Evolutionary conservation across 2,797 vertebrate species (phyloP).

Genomic region (Leptoclinus maculatus): DNA sequence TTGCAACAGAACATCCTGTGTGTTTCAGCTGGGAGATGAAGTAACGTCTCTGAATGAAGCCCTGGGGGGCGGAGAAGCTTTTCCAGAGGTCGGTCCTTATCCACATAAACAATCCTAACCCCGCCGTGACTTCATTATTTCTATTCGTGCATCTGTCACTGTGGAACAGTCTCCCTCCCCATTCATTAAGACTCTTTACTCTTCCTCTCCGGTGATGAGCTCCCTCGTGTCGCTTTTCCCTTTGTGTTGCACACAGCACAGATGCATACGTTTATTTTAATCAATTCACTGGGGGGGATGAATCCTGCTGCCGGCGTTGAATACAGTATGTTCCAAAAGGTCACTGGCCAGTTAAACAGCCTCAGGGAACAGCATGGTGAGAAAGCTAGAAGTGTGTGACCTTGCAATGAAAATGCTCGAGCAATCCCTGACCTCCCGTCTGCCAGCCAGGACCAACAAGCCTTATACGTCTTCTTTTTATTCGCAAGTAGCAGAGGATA

Average conservation of each 20-base stretch:
- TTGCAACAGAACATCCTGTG: slow-evolving; percentile 40
- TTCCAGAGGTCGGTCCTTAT: slow-evolving; percentile 61
- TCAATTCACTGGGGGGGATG: slow-evolving; percentile 58
- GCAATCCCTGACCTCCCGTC: slow-evolving; percentile 1
- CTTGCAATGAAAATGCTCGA: slow-evolving; percentile 43
- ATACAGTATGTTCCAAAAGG: slow-evolving; percentile 52
- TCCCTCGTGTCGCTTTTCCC: slow-evolving; percentile 71
- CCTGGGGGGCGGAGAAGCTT: slow-evolving; percentile 59
- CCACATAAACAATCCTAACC: slow-evolving; percentile 73
- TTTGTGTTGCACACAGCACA: slow-evolving; percentile 53
- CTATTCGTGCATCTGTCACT: slow-evolving; percentile 74
- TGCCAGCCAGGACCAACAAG: neutral
- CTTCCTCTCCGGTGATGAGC: slow-evolving; percentile 70
- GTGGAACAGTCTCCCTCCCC: slow-evolving; percentile 54
- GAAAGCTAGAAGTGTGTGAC: slow-evolving; percentile 18
- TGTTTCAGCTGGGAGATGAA: slow-evolving; percentile 53
- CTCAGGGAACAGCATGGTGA: slow-evolving; percentile 31
- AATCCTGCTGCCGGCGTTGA: slow-evolving; percentile 47
- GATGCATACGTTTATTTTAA: slow-evolving; percentile 72
- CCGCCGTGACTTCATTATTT: slow-evolving; percentile 83
- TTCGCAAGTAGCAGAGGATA: neutral
- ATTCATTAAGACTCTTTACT: slow-evolving; percentile 79
- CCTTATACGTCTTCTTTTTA: neutral
- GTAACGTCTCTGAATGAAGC: slow-evolving; percentile 29
- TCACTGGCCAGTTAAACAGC: slow-evolving; percentile 65